Evolutionary conservation across 2,113 vertebrate species (phyloP).

Genomic region (Epinephelus lanceolatus): DNA sequence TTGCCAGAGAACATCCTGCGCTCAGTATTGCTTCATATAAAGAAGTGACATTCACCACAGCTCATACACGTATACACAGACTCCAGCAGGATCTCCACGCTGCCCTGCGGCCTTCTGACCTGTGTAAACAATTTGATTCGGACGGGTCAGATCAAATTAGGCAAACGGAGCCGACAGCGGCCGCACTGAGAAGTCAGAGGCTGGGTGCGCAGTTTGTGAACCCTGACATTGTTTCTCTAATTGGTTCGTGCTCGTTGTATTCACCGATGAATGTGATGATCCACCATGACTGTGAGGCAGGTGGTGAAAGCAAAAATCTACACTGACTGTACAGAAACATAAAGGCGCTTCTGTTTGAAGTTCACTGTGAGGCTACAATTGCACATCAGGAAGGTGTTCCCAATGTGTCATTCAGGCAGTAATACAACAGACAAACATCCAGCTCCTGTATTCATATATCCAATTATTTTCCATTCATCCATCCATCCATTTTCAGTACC

Average conservation of each 20-base stretch:
- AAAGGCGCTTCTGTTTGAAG: neutral
- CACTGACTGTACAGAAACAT: neutral
- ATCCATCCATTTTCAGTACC: conserved; percentile 73
- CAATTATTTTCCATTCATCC: neutral
- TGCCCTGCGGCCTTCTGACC: conserved; percentile 3
- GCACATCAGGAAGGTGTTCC: neutral
- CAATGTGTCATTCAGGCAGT: neutral
- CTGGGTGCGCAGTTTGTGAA: neutral
- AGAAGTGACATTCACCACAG: conserved; percentile 78
- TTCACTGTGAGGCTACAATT: neutral
- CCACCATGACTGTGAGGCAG: neutral
- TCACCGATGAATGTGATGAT: conserved; percentile 15
- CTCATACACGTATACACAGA: conserved; percentile 8
- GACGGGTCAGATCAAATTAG: conserved; percentile 26
- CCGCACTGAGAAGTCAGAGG: neutral
- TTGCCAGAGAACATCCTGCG: conserved; percentile 76
- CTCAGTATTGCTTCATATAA: conserved; percentile 72
- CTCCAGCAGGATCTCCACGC: conserved; percentile 1
- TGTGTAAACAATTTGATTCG: conserved; percentile 44
- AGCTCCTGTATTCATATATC: neutral
- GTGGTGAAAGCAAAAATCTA: neutral
- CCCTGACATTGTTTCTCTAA: conserved; percentile 26
- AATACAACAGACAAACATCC: neutral
- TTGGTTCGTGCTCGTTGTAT: conserved; percentile 16
- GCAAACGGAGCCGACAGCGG: conserved; percentile 2